A percentile compares a stretch with the other conserved stretches of the same genome.
Conservation (phyloP, 2,113 vertebrate species). For the Formicarius rufipectus region DNA sequence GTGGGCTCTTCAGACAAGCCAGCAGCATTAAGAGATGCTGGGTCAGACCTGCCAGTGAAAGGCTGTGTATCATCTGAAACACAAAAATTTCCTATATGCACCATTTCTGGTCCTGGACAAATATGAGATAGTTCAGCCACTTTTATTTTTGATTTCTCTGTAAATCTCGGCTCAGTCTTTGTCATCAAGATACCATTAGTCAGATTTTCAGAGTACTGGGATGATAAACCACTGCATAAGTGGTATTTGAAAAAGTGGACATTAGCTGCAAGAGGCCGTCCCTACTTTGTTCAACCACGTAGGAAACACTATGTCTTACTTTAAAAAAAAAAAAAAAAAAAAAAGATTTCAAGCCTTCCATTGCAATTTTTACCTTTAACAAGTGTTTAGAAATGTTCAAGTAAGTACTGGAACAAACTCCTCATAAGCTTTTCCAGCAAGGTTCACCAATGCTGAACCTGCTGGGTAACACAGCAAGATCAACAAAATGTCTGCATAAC, state of each 20-base stretch:
- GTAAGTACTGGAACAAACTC: not conserved
- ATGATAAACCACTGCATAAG: not conserved
- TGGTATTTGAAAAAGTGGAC: not conserved
- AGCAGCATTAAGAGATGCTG: not conserved
- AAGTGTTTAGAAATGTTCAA: not conserved
- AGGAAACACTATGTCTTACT: not conserved
- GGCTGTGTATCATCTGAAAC: not conserved
- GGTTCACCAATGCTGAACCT: not conserved
- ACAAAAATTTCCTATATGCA: accelerated
- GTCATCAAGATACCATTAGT: not conserved
- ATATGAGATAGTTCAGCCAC: not conserved
- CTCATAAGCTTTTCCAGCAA: not conserved
- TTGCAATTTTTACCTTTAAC: not conserved
- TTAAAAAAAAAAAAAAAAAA: not conserved
- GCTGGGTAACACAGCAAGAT: not conserved
- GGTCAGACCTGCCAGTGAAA: not conserved
- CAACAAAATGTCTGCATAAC: not conserved
- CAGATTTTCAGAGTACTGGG: not conserved
- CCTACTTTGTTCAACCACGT: not conserved
- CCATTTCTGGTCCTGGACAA: not conserved
- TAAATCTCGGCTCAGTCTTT: not conserved
- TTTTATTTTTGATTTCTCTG: not conserved
- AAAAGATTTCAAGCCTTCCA: not conserved
- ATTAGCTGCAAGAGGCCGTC: not conserved
- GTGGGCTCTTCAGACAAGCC: not conserved